A percentile compares a stretch with the other conserved stretches of the same genome.
Evolutionary conservation across 2,888 invertebrate genomes (phyloP).

Genomic region (Caenorhabditis sp.): DNA sequence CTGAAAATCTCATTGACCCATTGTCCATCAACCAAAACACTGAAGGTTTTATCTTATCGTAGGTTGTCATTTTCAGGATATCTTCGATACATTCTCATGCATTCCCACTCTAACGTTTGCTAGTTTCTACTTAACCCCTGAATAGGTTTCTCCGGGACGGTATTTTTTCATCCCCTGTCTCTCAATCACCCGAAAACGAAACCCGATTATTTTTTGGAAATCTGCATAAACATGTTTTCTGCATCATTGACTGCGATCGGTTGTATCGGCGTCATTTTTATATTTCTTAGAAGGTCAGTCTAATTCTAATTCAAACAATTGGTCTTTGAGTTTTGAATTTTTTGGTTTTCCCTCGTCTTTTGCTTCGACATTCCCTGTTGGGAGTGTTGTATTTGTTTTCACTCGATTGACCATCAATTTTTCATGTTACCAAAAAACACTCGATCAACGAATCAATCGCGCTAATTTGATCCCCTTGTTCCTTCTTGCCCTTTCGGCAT

Average conservation of each 20-base stretch:
- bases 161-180: neutral
- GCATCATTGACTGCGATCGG: neutral
- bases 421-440: conserved; percentile 15
- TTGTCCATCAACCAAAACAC: too few species aligned
- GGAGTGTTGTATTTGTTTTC: neutral
- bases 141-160: too few species aligned
- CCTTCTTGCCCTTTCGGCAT: conserved; percentile 5
- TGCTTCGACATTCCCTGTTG: neutral
- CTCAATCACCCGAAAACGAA: neutral
- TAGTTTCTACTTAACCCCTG: too few species aligned
- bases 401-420: neutral
- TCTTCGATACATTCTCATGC: too few species aligned
- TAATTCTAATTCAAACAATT: neutral
- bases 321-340: conserved; percentile 25
- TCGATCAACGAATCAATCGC: neutral
- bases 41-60: too few species aligned
- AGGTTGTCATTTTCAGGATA: too few species aligned
- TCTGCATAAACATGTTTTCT: conserved; percentile 43
- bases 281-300: neutral
- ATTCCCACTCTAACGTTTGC: too few species aligned
- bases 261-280: neutral
- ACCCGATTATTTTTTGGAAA: conserved; percentile 44
- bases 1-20: too few species aligned
- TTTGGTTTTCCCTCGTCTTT: neutral
- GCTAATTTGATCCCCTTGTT: conserved; percentile 19